Evolutionary conservation across 2,797 vertebrate species (phyloP).

Genomic region (Mycteria americana): DNA sequence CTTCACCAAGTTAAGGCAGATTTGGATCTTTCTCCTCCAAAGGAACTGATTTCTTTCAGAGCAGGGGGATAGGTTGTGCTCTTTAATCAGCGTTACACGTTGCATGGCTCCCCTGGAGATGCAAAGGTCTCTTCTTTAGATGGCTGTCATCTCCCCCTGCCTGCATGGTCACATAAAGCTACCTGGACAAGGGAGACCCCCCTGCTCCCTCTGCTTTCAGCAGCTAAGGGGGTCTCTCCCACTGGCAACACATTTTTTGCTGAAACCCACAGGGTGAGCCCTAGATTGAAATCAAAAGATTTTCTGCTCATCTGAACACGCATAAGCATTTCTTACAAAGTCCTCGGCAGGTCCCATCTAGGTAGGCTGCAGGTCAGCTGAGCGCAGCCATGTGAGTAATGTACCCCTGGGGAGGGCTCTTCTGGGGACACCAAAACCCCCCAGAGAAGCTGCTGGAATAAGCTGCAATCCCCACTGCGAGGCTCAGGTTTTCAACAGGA

Average conservation of each 20-base stretch:
- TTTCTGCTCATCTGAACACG: background rate
- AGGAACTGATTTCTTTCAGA: background rate
- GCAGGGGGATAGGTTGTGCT: background rate
- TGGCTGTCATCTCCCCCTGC: background rate
- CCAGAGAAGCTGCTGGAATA: background rate
- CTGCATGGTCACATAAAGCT: background rate
- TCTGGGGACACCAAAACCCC: background rate
- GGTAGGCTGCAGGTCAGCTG: background rate
- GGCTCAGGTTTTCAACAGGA: background rate
- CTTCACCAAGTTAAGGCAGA: background rate
- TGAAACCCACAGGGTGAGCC: fast-evolving
- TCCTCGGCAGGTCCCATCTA: background rate
- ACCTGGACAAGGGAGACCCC: background rate
- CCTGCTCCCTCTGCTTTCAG: background rate
- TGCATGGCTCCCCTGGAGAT: background rate
- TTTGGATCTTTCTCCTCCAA: slow-evolving; percentile 17
- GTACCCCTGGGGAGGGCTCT: background rate
- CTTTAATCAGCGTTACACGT: background rate
- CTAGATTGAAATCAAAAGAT: background rate
- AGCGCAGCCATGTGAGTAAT: background rate
- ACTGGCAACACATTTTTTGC: background rate
- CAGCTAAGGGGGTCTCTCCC: background rate
- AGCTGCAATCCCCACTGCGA: background rate
- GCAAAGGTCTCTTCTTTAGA: background rate
- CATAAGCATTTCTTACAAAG: background rate